Evolutionary conservation across 2,888 invertebrate genomes (phyloP).

Genomic region (Sympetrum striolatum): DNA sequence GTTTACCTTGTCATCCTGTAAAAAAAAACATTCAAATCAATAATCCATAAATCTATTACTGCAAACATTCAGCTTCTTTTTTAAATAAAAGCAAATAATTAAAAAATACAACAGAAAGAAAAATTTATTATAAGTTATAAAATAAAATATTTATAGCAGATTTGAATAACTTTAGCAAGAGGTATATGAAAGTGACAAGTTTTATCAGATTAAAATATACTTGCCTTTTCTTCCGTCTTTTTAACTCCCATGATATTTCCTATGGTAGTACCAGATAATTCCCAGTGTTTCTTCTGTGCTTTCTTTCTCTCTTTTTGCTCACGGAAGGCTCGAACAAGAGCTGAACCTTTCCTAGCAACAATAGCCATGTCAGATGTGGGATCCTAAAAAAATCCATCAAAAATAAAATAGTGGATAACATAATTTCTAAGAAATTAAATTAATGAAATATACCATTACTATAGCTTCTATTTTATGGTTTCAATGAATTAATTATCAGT

Average conservation of each 20-base stretch:
- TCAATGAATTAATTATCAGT: too few relatives aligned
- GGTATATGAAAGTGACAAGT: too few relatives aligned
- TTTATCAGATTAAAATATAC: background rate
- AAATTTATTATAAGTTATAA: background rate
- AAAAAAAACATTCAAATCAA: conserved; percentile 32
- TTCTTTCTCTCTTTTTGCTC: conserved; percentile 97
- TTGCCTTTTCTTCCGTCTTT: conserved; percentile 71
- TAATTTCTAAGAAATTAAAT: background rate
- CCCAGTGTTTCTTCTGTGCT: conserved; percentile 99
- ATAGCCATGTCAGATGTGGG: conserved; percentile 98
- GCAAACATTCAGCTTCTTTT: too few relatives aligned
- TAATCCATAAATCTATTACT: too few relatives aligned
- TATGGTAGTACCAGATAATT: conserved; percentile 93
- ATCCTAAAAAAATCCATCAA: conserved; percentile 63
- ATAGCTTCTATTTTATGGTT: too few relatives aligned
- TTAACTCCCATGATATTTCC: conserved; percentile 96
- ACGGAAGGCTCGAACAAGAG: conserved; percentile 85
- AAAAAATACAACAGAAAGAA: background rate
- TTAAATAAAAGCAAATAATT: too few relatives aligned
- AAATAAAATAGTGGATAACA: too few relatives aligned
- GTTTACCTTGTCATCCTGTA: conserved; percentile 62
- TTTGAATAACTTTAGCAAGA: too few relatives aligned
- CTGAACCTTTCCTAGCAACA: conserved; percentile 92
- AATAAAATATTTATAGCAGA: too few relatives aligned
- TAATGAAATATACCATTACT: background rate